phyloP scores from a whole-genome alignment of 2,888 invertebrate species.

The Podabrus alpinus region DNA sequence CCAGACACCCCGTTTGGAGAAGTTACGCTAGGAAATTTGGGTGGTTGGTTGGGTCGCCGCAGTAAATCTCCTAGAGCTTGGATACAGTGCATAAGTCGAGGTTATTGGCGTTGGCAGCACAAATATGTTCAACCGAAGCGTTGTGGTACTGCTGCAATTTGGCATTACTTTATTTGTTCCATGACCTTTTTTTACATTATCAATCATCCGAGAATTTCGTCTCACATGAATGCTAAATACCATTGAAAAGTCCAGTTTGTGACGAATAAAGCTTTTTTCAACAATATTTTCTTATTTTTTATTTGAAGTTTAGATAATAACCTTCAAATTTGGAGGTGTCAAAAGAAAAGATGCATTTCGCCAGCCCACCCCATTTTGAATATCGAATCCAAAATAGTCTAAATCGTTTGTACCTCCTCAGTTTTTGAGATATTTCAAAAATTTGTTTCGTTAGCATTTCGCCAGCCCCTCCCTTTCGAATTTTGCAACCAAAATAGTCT shows the following conservation, averaged over 20 bases:
- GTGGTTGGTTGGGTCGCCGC: slow-evolving; percentile 81
- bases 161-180: slow-evolving; percentile 69
- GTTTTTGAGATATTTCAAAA: no score
- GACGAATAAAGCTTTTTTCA: not conserved
- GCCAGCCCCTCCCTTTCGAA: no score
- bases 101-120: slow-evolving; percentile 93
- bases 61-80: slow-evolving; percentile 75
- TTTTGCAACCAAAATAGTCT: no score
- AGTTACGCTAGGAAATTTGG: slow-evolving; percentile 83
- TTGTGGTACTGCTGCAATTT: slow-evolving; percentile 75
- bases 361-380: no score
- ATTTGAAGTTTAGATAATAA: no score
- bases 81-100: slow-evolving; percentile 70
- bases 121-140: slow-evolving; percentile 81
- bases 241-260: not conserved
- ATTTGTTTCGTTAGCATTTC: no score
- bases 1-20: slow-evolving; percentile 86
- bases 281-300: no score
- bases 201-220: slow-evolving; percentile 74
- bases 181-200: slow-evolving; percentile 79
- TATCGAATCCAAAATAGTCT: no score
- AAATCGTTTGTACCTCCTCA: no score
- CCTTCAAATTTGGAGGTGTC: no score
- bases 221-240: not conserved
- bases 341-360: no score